A percentile compares a stretch with the other conserved stretches of the same genome.
These are phyloP conservation scores for Graphium colonna DNA, from an alignment of 2,888 invertebrate species.

Conservation along the genomic window DNA sequence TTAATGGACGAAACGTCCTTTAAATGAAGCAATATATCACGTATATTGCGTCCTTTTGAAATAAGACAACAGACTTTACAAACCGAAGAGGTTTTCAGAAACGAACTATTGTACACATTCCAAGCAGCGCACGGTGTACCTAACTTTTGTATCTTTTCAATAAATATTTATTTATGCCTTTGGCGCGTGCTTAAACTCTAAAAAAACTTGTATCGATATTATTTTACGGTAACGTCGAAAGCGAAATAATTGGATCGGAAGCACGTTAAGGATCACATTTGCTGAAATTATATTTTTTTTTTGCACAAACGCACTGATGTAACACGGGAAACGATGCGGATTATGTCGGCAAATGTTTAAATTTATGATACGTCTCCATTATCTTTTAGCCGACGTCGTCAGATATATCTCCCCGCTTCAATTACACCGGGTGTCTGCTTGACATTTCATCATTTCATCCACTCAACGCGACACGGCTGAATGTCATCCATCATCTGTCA, in stretches of 20 bases:
- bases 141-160: not conserved
- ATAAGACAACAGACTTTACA: slow-evolving; percentile 1
- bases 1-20: slow-evolving; percentile 13
- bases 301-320: no score
- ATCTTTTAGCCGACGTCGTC: not conserved
- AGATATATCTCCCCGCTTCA: slow-evolving; percentile 4
- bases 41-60: not conserved
- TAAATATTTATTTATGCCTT: not conserved
- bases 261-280: no score
- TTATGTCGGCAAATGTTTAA: not conserved
- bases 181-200: not conserved
- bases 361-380: not conserved
- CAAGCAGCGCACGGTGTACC: not conserved
- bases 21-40: slow-evolving; percentile 3
- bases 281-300: no score
- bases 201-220: no score
- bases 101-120: not conserved
- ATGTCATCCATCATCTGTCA: slow-evolving; percentile 23
- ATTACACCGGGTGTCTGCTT: slow-evolving; percentile 9
- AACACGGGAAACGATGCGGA: not conserved
- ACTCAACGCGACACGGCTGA: slow-evolving; percentile 11
- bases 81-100: not conserved
- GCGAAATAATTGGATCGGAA: no score
- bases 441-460: slow-evolving; percentile 20
- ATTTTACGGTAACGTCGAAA: no score